Evolutionary conservation across 2,797 vertebrate genomes (phyloP), one percentile per base, ranked within the genome.

Genomic region (Lutjanus campechanus): DNA sequence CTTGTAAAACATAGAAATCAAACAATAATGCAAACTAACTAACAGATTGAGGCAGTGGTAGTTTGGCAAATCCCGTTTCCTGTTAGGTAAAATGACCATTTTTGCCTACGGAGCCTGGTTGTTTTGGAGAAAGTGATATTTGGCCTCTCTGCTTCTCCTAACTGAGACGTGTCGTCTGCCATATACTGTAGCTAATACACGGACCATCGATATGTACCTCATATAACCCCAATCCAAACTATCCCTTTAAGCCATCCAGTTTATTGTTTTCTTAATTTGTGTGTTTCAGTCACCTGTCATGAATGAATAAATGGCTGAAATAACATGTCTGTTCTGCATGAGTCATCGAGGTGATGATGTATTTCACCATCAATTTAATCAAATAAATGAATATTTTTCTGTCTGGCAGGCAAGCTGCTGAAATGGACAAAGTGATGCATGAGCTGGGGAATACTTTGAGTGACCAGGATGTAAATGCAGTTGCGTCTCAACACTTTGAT

Each of bases 391-490:
- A 41, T 64, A 6, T 72, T 40, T 75, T 55, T 53, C 19, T 81
- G 8, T 73, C 49, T 84, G 58, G 8, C 89, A 99, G 98, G 69
- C 98, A 99, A 86, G 96, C 96, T 16, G 81, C 91, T 59, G 97
- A 99, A 95, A 98, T 99, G 98, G 95, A 97, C 89, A 97, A 96
- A 82, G 98, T 99, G 77, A 99, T 99, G 98, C 96, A 98, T 69
- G 97, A 99, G 86, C 90, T 99, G 81, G 98, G 98, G 19, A 99
- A 97, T 44, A 97, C 97, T 0, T 73, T 98, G 84, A 97, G 95
- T 61, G 98, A 99, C 92, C 97, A 98, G 75, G 98, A 99, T 81
- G 98, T 99, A 19, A 99, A 99, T 76, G 92, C 97, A 0, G 96
- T 99, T 63, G 98, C 98, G 1, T 96, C 98, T 79, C 97, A 98